Percentiles rank a stretch among this genome's conserved stretches.
Evolutionary conservation across 2,888 invertebrate genomes (phyloP).

Genomic region (Chymomyza fuscimana): DNA sequence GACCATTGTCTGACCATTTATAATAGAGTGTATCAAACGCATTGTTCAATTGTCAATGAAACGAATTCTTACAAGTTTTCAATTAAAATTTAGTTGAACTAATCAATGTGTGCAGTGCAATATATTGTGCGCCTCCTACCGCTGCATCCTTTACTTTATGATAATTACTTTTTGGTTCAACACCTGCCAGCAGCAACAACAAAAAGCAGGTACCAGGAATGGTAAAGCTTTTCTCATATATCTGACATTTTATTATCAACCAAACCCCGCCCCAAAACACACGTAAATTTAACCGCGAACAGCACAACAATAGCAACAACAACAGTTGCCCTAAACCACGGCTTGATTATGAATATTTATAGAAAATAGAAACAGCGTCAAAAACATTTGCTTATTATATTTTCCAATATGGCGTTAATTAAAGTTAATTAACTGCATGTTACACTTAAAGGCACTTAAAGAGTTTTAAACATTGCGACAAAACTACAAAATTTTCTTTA

Average conservation of each 20-base stretch:
- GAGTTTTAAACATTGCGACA: too few relatives aligned
- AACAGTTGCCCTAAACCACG: neutral
- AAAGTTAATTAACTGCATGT: slow-evolving; percentile 52
- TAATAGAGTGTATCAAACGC: slow-evolving; percentile 4
- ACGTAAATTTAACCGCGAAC: neutral
- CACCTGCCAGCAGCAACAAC: slow-evolving; percentile 43
- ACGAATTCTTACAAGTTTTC: slow-evolving; percentile 41
- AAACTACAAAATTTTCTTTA: neutral
- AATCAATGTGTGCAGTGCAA: slow-evolving; percentile 31
- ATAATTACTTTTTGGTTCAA: slow-evolving; percentile 59
- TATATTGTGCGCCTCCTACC: neutral
- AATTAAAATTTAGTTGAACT: slow-evolving; percentile 47
- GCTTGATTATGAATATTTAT: slow-evolving; percentile 49
- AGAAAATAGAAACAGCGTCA: slow-evolving; percentile 19
- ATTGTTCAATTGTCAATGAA: neutral
- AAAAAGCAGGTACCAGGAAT: neutral
- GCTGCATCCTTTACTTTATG: slow-evolving; percentile 38
- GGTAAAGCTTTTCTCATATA: slow-evolving; percentile 34
- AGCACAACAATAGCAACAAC: neutral
- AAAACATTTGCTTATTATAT: slow-evolving; percentile 32
- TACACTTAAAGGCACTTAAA: slow-evolving; percentile 3
- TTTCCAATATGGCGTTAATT: slow-evolving; percentile 47
- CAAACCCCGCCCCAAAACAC: slow-evolving; percentile 8
- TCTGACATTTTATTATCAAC: slow-evolving; percentile 45
- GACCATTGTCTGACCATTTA: neutral